phyloP scores from a whole-genome alignment of 2,797 vertebrate genomes.

The Notolepis coatsorum region DNA sequence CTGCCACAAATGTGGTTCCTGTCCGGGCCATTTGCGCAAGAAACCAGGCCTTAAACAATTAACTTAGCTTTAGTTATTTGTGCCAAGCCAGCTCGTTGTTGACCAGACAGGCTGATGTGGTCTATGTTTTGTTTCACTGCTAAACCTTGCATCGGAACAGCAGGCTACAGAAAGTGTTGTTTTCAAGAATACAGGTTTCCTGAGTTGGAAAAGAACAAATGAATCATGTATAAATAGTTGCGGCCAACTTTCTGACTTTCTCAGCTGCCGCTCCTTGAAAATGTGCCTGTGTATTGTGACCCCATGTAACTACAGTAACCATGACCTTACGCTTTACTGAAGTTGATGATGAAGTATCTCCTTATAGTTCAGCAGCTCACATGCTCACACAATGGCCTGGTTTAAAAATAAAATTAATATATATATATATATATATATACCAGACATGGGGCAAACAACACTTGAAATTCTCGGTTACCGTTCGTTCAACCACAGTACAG shows the following conservation, averaged over 20 bases:
- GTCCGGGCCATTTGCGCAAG: too few relatives aligned
- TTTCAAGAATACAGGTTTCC: too few relatives aligned
- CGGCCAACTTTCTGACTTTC: background rate
- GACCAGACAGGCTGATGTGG: too few relatives aligned
- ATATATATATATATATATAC: too few relatives aligned
- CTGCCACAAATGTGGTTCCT: too few relatives aligned
- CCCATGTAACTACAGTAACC: background rate
- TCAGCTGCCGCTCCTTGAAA: constrained; percentile 14
- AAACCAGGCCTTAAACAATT: too few relatives aligned
- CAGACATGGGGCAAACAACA: background rate
- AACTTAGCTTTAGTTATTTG: too few relatives aligned
- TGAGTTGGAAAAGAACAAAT: background rate
- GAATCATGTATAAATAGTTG: background rate
- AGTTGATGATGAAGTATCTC: constrained; percentile 15
- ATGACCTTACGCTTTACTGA: constrained; percentile 8
- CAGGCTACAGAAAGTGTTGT: background rate
- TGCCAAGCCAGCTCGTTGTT: too few relatives aligned
- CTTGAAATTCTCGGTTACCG: background rate
- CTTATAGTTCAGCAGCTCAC: constrained; percentile 4
- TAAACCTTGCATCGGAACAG: too few relatives aligned
- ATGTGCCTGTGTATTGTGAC: constrained; percentile 33
- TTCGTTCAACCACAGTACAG: background rate
- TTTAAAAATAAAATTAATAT: constrained; percentile 8
- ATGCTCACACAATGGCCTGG: constrained; percentile 21
- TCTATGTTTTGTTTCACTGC: too few relatives aligned